phyloP scores from a whole-genome alignment of 2,113 vertebrate genomes.

The Pyxicephalus adspersus region DNA sequence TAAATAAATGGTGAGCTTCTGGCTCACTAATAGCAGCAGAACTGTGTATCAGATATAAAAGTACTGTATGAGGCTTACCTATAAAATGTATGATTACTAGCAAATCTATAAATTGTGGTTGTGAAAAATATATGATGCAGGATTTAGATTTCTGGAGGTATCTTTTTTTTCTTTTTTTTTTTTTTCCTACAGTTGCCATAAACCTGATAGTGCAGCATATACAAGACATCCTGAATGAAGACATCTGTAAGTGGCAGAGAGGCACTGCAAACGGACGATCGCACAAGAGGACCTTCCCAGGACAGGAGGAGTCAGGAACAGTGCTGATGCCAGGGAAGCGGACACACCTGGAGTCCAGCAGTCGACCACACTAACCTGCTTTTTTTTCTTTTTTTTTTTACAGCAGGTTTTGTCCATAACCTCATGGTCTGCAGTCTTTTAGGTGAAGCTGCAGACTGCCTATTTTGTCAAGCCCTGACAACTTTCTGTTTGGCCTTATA shows the following conservation, averaged over 20 bases:
- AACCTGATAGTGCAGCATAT: slow-evolving; percentile 99
- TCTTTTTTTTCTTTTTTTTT: neutral
- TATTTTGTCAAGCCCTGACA: neutral
- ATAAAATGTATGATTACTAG: too few species aligned
- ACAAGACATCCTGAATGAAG: slow-evolving; percentile 92
- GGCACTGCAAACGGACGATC: slow-evolving; percentile 69
- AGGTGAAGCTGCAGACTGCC: neutral
- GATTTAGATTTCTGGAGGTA: too few species aligned
- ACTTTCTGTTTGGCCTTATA: slow-evolving; percentile 6
- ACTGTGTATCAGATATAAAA: too few species aligned
- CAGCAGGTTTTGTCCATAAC: neutral
- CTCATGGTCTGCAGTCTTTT: too few species aligned
- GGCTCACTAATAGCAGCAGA: too few species aligned
- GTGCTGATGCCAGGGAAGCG: slow-evolving; percentile 75
- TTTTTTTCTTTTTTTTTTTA: too few species aligned
- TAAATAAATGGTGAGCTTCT: too few species aligned
- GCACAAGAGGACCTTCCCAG: slow-evolving; percentile 80
- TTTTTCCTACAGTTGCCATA: slow-evolving; percentile 83
- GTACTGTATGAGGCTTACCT: too few species aligned
- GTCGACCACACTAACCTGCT: slow-evolving; percentile 83
- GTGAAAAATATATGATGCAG: too few species aligned
- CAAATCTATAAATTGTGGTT: too few species aligned
- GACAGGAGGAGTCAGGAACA: slow-evolving; percentile 69
- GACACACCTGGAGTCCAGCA: slow-evolving; percentile 89
- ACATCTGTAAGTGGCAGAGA: slow-evolving; percentile 93